Conservation (phyloP, 2,797 vertebrate genomes). For the Oceanodroma leucorhoa region DNA sequence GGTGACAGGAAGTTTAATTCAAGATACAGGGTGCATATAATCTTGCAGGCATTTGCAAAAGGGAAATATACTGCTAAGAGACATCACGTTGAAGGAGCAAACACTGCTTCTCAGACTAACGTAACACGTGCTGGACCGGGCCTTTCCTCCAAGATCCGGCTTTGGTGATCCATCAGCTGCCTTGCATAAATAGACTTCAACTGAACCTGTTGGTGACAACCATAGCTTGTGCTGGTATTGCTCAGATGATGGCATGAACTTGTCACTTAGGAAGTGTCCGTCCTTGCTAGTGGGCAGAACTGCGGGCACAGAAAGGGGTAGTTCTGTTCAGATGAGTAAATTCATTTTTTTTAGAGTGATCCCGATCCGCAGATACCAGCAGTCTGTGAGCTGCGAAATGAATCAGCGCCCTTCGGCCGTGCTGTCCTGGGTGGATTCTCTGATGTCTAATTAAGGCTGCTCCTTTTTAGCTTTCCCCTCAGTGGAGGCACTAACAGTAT, state of each 20-base stretch:
- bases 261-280: rapidly evolving
- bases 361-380: rapidly evolving
- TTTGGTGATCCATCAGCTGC: not conserved
- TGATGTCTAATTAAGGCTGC: not conserved
- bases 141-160: not conserved
- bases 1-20: not conserved
- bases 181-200: not conserved
- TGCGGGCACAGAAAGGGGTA: rapidly evolving
- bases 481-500: not conserved
- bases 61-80: not conserved
- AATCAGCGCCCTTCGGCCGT: not conserved
- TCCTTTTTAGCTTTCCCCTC: not conserved
- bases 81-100: not conserved
- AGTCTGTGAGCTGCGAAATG: not conserved
- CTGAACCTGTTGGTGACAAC: not conserved
- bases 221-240: rapidly evolving
- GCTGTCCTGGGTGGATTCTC: not conserved
- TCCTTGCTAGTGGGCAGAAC: not conserved
- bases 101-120: not conserved
- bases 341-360: not conserved
- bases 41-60: not conserved
- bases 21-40: not conserved
- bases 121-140: rapidly evolving
- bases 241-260: not conserved
- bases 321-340: not conserved